A percentile compares a stretch with the other conserved stretches of the same genome.
These are phyloP conservation scores for Thymelicus lineola DNA, from an alignment of 2,888 invertebrate species.

Conservation along the genomic window DNA sequence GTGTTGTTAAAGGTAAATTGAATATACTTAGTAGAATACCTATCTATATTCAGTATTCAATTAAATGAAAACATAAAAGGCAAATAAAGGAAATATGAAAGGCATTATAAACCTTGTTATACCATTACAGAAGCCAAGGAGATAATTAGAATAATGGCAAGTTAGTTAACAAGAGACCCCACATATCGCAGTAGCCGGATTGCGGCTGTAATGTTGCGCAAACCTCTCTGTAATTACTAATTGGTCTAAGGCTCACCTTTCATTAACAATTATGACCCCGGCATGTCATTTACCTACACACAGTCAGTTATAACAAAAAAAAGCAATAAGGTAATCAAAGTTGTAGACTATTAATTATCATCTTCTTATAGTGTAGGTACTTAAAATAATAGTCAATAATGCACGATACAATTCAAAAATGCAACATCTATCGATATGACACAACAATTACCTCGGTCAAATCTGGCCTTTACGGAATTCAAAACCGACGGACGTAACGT, in stretches of 20 bases:
- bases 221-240: slow-evolving; percentile 15
- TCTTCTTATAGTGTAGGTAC: no score
- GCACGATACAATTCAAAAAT: no score
- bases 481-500: neutral
- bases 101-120: neutral
- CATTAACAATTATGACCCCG: neutral
- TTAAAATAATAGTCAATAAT: no score
- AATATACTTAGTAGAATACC: no score
- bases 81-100: no score
- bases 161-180: slow-evolving; percentile 9
- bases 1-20: no score
- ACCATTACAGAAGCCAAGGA: neutral
- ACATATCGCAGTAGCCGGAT: slow-evolving; percentile 19
- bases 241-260: slow-evolving; percentile 14
- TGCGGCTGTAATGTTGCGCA: neutral
- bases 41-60: no score
- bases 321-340: no score
- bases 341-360: no score
- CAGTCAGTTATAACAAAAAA: neutral
- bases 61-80: no score
- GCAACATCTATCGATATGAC: no score
- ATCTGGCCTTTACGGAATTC: slow-evolving; percentile 2
- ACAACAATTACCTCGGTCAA: neutral
- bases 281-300: neutral
- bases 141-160: slow-evolving; percentile 14